These are phyloP conservation scores for Anagrus nilaparvatae DNA, from an alignment of 1,140 invertebrate species.

Conservation along the genomic window DNA sequence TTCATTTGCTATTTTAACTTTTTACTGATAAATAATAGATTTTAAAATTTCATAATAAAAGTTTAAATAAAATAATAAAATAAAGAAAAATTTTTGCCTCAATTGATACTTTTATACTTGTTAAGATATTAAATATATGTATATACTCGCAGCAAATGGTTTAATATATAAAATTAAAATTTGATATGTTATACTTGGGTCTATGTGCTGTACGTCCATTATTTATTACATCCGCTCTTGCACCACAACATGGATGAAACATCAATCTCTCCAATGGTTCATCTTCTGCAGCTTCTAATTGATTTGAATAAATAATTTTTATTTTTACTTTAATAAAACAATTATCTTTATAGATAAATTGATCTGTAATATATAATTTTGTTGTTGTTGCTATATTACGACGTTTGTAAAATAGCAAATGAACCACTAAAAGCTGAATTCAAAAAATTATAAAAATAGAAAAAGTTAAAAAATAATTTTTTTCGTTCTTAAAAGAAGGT, in stretches of 20 bases:
- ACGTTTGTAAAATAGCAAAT: no score
- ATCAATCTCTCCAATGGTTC: conserved; percentile 56
- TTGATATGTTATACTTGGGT: no score
- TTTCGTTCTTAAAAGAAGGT: no score
- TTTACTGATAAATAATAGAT: no score
- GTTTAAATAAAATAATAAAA: not conserved
- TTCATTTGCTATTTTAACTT: no score
- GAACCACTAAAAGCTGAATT: no score
- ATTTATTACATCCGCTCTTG: conserved; percentile 84
- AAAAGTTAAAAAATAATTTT: not conserved
- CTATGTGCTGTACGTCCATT: conserved; percentile 80
- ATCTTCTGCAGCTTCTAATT: conserved; percentile 39
- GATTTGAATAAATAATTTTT: no score
- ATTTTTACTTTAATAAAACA: no score
- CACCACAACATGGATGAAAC: conserved; percentile 84
- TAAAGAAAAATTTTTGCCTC: conserved; percentile 7
- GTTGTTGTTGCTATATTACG: no score
- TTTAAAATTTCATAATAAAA: not conserved
- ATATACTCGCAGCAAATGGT: no score
- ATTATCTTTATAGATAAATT: no score
- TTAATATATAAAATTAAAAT: conserved; percentile 33
- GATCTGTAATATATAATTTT: no score
- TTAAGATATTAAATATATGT: conserved; percentile 8
- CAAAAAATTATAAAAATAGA: not conserved
- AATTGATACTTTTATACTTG: not conserved